Evolutionary conservation across 2,888 invertebrate genomes (phyloP), one percentile per base, ranked within the genome.

Genomic region (Cosmia trapezina): DNA sequence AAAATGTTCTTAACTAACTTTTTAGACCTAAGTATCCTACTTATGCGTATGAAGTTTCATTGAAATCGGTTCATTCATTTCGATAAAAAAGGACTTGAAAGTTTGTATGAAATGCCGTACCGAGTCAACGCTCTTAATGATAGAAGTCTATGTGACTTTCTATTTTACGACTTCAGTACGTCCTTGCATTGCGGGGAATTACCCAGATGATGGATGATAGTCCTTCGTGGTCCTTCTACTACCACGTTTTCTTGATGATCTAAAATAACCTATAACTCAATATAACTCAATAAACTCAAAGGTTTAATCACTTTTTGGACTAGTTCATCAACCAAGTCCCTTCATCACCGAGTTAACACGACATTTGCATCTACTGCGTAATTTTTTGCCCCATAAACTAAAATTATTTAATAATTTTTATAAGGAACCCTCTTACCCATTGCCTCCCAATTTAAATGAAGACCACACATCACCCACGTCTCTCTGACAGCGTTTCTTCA

Each of bases 381-480:
- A 19, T 49, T 3, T 19, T 49, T 49, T 49, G 49, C 49, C 19
- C 49, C 49, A n/a, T 19, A 37, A 14, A 63, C 2, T 12, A 3
- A 68, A 66, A 37, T 22, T 28, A 28, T 3, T 28, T 0, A 5
- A 28, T n/a, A 6, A 14, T 68, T 70, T n/a, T 2, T 17, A 51
- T 69, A 59, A 22, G 51, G 81, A 83, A 81, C 81, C 78, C 47
- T 17, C 11, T 4, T 0, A 11, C 11, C 11, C 11, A 1, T n/a
- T 17, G 17, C 43, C 51, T 53, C 37, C 37, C 41, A 80, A 60
- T 70, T 28, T 62, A 69, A 76, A 80, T 84, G 41, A 80, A 86
- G 87, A 86, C 87, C 87, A 87, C 87, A 87, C 87, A 84, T 74
- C 62, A 28, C 53, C 53, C 63, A 49, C 74, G 64, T 67, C 78